Conservation (phyloP, 2,888 invertebrate species). For the Latrodectus elegans region DNA sequence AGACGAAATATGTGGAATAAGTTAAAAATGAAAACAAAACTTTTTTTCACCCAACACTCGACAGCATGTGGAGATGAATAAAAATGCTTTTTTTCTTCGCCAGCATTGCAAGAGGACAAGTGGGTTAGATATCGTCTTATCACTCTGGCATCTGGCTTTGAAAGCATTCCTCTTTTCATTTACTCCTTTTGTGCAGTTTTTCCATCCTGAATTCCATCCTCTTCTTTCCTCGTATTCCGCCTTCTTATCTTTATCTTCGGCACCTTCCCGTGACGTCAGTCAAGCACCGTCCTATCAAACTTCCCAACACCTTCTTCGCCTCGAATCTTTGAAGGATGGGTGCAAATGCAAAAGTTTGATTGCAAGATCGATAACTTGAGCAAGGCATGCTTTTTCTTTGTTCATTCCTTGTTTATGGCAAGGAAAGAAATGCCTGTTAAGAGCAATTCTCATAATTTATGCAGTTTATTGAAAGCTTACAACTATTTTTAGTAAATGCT, state of each 20-base stretch:
- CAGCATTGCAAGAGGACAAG: background rate
- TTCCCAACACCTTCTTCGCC: conserved; percentile 39
- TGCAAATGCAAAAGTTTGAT: conserved; percentile 15
- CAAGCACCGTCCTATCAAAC: conserved; percentile 49
- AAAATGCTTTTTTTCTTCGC: background rate
- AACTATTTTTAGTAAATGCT: too few relatives aligned
- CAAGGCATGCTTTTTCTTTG: background rate
- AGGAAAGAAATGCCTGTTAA: too few relatives aligned
- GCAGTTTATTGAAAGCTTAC: too few relatives aligned
- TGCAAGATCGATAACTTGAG: conserved; percentile 21
- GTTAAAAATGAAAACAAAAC: background rate
- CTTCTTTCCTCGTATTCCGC: conserved; percentile 28
- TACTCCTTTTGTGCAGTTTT: conserved; percentile 48
- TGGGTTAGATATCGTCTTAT: conserved; percentile 49
- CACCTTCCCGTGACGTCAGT: conserved; percentile 59
- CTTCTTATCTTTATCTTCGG: conserved; percentile 60
- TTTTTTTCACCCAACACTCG: conserved; percentile 10
- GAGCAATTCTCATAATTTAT: too few relatives aligned
- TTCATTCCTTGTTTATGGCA: background rate
- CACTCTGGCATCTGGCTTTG: conserved; percentile 57
- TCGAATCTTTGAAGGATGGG: conserved; percentile 9
- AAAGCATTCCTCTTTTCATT: conserved; percentile 60
- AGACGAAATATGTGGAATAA: too few relatives aligned
- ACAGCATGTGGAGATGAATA: conserved; percentile 4
- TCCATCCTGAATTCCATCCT: conserved; percentile 25